Conservation (phyloP, 2,113 vertebrate species). For the Nothocercus julius region DNA sequence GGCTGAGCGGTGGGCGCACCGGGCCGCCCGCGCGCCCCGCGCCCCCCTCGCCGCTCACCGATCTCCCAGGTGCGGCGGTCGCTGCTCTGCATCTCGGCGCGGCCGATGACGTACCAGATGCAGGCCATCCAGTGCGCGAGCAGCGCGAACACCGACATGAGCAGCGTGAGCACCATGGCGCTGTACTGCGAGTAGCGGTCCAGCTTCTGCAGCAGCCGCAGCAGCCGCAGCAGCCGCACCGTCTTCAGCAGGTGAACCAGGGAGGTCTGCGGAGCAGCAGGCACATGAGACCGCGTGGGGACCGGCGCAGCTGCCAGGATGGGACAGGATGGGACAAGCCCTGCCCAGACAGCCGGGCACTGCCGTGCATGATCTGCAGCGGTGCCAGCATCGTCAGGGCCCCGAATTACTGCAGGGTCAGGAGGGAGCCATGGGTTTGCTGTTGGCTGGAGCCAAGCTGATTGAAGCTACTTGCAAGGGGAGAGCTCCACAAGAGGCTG, state of each 20-base stretch:
- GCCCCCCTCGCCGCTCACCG: conserved; percentile 78
- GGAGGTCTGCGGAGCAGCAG: conserved; percentile 73
- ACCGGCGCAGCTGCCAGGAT: neutral
- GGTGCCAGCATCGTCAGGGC: neutral
- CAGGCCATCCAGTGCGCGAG: conserved; percentile 94
- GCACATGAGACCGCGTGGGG: neutral
- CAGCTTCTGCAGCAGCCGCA: conserved; percentile 89
- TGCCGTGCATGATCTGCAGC: too few relatives aligned
- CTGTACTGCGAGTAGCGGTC: conserved; percentile 94
- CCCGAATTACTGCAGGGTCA: fast-evolving
- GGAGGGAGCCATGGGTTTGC: neutral
- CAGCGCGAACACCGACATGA: conserved; percentile 91
- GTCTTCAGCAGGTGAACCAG: conserved; percentile 89
- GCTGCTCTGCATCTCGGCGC: conserved; percentile 86
- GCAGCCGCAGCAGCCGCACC: conserved; percentile 84
- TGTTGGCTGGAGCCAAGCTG: neutral
- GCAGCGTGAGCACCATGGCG: conserved; percentile 89
- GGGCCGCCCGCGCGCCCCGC: neutral
- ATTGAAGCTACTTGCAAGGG: neutral
- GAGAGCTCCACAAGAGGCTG: neutral
- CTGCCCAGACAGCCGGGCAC: neutral
- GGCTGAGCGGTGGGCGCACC: neutral
- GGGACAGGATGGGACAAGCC: neutral
- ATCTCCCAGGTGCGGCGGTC: conserved; percentile 93
- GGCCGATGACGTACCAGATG: conserved; percentile 91